A percentile compares a stretch with the other conserved stretches of the same genome.
Conservation (phyloP, 2,888 invertebrate genomes). For the Therioaphis trifolii region DNA sequence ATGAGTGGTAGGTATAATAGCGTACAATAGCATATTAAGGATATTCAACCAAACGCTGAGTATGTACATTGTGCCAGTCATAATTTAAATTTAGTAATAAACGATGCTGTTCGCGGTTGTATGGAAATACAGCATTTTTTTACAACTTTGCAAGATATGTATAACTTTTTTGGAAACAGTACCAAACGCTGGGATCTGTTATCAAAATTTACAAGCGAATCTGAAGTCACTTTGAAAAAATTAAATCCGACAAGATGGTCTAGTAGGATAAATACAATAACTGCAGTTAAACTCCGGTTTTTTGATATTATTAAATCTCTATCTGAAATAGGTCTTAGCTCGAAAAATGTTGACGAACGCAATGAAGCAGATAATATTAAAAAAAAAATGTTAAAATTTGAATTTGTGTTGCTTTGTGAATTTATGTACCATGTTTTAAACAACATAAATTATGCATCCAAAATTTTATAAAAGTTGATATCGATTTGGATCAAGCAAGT, state of each 20-base stretch:
- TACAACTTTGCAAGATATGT: constrained; percentile 4
- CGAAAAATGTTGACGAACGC: constrained; percentile 1
- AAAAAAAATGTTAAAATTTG: constrained; percentile 13
- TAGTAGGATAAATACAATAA: not conserved
- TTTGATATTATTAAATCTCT: constrained; percentile 24
- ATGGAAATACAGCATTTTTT: constrained; percentile 11
- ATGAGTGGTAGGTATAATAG: constrained; percentile 26
- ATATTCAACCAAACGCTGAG: constrained; percentile 21
- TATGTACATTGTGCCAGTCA: constrained; percentile 28
- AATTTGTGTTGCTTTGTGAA: constrained; percentile 12
- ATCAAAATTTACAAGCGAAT: constrained; percentile 8
- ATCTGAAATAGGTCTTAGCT: not conserved
- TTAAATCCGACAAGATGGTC: not conserved
- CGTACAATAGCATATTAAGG: constrained; percentile 6
- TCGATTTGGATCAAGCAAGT: constrained; percentile 7
- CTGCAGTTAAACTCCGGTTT: not conserved
- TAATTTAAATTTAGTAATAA: constrained; percentile 36
- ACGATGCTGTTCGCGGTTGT: constrained; percentile 16
- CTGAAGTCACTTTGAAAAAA: constrained; percentile 15
- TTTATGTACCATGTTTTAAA: not conserved
- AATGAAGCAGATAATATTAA: constrained; percentile 14
- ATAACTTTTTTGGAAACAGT: constrained; percentile 21
- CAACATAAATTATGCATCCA: constrained; percentile 22
- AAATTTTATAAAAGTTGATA: constrained; percentile 22
- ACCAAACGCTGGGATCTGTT: constrained; percentile 2